Evolutionary conservation across 1,140 invertebrate species (phyloP).

Genomic region (Trichonephila clavata): DNA sequence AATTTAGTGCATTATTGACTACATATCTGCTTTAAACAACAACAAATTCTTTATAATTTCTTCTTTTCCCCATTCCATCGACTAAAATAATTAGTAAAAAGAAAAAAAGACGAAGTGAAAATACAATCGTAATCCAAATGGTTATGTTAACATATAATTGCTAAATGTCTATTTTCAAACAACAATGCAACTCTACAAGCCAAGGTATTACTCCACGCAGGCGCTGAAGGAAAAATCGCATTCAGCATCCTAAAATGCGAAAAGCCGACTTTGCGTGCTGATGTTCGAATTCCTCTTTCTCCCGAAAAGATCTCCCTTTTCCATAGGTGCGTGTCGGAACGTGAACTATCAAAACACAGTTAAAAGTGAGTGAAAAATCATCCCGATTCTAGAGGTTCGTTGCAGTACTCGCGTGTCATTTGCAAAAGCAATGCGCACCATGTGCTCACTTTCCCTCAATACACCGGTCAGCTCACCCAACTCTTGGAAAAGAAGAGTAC

Average conservation of each 20-base stretch:
- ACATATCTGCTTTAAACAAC: too few relatives aligned
- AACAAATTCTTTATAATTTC: too few relatives aligned
- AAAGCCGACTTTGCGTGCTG: background rate
- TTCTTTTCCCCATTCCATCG: too few relatives aligned
- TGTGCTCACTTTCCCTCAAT: background rate
- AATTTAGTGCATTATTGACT: too few relatives aligned
- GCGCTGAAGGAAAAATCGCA: background rate
- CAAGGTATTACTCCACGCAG: background rate
- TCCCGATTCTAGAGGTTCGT: background rate
- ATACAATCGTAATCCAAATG: too few relatives aligned
- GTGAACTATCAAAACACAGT: constrained; percentile 51
- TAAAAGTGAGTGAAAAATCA: constrained; percentile 53
- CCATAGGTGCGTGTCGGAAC: background rate
- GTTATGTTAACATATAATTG: too few relatives aligned
- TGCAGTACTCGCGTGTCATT: constrained; percentile 44
- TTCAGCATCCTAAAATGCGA: background rate
- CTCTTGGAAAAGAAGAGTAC: background rate
- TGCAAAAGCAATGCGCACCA: constrained; percentile 6
- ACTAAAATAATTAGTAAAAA: too few relatives aligned
- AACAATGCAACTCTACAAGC: background rate
- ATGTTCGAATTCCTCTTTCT: background rate
- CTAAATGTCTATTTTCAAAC: too few relatives aligned
- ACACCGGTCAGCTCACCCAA: background rate
- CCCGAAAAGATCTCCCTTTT: background rate
- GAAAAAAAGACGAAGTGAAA: too few relatives aligned